These are phyloP conservation scores for Liposcelis brunnea DNA, from an alignment of 2,888 invertebrate species.

Conservation along the genomic window DNA sequence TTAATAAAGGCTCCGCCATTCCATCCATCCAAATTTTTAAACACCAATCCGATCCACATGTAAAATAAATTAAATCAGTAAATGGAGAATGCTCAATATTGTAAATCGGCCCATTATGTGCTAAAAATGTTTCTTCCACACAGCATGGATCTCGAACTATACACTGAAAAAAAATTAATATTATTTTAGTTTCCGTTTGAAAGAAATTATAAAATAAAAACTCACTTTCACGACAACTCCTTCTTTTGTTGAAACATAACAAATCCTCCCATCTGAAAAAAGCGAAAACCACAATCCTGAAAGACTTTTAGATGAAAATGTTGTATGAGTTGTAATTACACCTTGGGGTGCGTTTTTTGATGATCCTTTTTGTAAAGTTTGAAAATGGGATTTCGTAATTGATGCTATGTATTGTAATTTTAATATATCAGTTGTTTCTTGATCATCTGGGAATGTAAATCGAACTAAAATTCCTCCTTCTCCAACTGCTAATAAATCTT, in stretches of 20 bases:
- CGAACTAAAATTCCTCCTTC: neutral
- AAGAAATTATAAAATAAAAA: no score
- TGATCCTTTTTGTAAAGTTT: neutral
- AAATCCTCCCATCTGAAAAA: neutral
- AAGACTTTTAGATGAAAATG: neutral
- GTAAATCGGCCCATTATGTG: neutral
- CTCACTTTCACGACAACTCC: no score
- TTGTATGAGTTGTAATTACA: no score
- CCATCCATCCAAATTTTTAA: slow-evolving; percentile 60
- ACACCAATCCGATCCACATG: slow-evolving; percentile 63
- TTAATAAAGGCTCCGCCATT: slow-evolving; percentile 41
- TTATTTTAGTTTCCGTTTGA: no score
- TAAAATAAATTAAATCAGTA: slow-evolving; percentile 35
- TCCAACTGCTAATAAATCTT: neutral
- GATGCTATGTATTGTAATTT: neutral
- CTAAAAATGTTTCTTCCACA: neutral
- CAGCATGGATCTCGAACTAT: neutral
- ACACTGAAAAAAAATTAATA: neutral
- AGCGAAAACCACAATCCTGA: neutral
- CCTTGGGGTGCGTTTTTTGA: neutral
- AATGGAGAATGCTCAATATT: neutral
- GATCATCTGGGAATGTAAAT: neutral
- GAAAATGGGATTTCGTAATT: neutral
- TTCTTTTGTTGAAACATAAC: neutral
- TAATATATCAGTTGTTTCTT: neutral